Conservation (phyloP, 2,888 invertebrate species). For the Oligia latruncula region DNA sequence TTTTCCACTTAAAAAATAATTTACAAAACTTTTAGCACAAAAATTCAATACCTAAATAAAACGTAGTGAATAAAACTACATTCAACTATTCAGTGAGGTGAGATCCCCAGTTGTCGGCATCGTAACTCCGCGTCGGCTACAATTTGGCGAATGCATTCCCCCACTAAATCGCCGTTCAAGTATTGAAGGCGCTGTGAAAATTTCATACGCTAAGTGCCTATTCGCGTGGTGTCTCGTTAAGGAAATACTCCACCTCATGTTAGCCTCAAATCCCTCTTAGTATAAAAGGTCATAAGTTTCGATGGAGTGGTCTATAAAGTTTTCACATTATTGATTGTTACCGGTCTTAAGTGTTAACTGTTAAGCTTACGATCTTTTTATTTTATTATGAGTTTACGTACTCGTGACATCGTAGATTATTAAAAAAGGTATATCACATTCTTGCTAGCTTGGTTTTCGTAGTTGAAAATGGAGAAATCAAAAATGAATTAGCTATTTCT, state of each 20-base stretch:
- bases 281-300: constrained; percentile 65
- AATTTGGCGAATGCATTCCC: constrained; percentile 82
- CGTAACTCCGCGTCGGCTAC: constrained; percentile 70
- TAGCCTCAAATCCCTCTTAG: constrained; percentile 70
- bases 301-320: constrained; percentile 38
- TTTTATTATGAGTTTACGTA: neutral
- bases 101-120: constrained; percentile 64
- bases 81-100: constrained; percentile 48
- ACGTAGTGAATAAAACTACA: constrained; percentile 33
- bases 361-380: constrained; percentile 1
- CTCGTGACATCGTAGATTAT: neutral
- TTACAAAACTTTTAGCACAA: neutral
- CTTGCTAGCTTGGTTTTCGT: neutral
- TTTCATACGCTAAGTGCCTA: constrained; percentile 84
- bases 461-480: neutral
- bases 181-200: constrained; percentile 82
- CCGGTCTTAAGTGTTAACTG: constrained; percentile 1
- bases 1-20: neutral
- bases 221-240: constrained; percentile 77
- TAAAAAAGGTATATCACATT: neutral
- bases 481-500: neutral
- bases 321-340: constrained; percentile 41
- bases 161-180: constrained; percentile 80
- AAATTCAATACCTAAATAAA: constrained; percentile 35
- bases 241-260: constrained; percentile 72